A percentile compares a stretch with the other conserved stretches of the same genome.
These are phyloP conservation scores for Aptenodytes forsteri DNA, from an alignment of 2,113 vertebrate genomes.

Conservation along the genomic window DNA sequence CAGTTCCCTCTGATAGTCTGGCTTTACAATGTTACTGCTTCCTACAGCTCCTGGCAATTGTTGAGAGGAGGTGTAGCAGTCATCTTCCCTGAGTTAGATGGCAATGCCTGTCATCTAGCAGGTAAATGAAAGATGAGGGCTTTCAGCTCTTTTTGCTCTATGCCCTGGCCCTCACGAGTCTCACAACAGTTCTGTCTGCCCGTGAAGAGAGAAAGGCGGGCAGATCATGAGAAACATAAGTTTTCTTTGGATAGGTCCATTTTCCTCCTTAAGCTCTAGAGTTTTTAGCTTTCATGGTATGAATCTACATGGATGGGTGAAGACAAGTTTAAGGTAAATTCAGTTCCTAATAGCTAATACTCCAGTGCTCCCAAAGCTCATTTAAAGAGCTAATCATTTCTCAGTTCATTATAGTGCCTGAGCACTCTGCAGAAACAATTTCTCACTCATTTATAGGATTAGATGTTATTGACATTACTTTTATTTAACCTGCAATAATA, in stretches of 20 bases:
- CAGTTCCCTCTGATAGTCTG: background rate
- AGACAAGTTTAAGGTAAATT: background rate
- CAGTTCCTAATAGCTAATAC: background rate
- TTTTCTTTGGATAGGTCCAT: background rate
- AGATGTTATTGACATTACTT: background rate
- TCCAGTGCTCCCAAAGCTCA: background rate
- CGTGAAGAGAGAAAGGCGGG: background rate
- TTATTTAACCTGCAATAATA: conserved; percentile 10
- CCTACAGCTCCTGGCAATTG: background rate
- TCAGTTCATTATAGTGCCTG: background rate
- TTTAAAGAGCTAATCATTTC: background rate
- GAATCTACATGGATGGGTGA: background rate
- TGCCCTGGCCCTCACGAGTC: background rate
- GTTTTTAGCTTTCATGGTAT: background rate
- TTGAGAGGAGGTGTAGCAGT: background rate
- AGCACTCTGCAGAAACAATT: background rate
- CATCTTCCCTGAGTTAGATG: background rate
- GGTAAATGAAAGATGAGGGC: background rate
- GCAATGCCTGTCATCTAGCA: background rate
- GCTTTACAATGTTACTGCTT: background rate
- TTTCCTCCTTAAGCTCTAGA: background rate
- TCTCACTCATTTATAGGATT: background rate
- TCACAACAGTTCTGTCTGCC: background rate
- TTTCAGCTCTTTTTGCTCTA: background rate
- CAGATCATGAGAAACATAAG: background rate